These are phyloP conservation scores for Pseudomyrmex concolor DNA, from an alignment of 1,140 invertebrate species.

Conservation along the genomic window DNA sequence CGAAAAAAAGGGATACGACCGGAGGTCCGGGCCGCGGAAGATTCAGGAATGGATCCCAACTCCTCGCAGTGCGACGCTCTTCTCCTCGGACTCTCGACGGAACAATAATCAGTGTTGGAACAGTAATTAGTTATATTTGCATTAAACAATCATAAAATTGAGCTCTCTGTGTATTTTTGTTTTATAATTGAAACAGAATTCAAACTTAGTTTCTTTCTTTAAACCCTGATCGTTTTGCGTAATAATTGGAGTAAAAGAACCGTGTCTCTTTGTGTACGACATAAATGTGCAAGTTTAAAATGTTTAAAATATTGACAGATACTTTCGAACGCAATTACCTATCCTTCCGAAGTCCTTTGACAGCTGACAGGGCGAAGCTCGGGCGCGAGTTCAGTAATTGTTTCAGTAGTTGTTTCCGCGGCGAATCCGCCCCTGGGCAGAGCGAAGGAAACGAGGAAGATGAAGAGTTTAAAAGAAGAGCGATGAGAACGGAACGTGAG, in stretches of 20 bases:
- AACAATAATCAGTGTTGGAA: neutral
- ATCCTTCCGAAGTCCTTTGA: neutral
- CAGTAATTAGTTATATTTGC: conserved; percentile 5
- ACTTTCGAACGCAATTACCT: neutral
- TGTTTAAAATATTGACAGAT: conserved; percentile 36
- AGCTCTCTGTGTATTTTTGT: neutral
- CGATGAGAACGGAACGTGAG: neutral
- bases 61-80: neutral
- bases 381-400: neutral
- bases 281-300: neutral
- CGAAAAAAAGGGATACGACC: conserved; percentile 25
- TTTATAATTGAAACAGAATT: neutral
- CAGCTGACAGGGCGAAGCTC: neutral
- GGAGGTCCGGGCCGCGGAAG: neutral
- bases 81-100: neutral
- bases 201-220: neutral
- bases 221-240: no score
- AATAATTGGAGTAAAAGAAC: neutral
- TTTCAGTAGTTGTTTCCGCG: neutral
- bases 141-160: neutral
- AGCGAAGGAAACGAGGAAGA: conserved; percentile 25
- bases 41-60: neutral
- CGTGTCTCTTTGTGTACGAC: neutral
- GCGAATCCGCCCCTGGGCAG: neutral
- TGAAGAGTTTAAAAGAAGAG: conserved; percentile 27